phyloP scores from a whole-genome alignment of 2,888 invertebrate genomes.

The Margaritifera margaritifera region DNA sequence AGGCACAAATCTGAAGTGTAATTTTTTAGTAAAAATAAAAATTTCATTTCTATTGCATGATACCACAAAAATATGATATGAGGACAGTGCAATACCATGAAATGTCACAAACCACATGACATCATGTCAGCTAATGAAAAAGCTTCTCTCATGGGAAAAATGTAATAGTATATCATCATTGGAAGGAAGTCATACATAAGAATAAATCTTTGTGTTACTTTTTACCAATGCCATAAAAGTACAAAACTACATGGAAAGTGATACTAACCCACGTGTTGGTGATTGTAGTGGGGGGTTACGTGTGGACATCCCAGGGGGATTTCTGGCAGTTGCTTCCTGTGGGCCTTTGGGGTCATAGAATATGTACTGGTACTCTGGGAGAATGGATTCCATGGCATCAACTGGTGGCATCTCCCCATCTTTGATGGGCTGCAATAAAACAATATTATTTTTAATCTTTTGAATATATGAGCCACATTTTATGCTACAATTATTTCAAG shows the following conservation, averaged over 20 bases:
- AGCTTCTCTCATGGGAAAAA: no score
- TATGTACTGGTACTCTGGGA: slow-evolving; percentile 72
- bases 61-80: no score
- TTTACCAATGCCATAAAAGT: no score
- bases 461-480: not conserved
- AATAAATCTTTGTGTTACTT: no score
- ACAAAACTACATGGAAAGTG: not conserved
- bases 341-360: slow-evolving; percentile 57
- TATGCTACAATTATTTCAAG: not conserved
- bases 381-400: slow-evolving; percentile 64
- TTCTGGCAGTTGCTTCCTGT: slow-evolving; percentile 3
- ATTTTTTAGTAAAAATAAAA: no score
- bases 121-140: no score
- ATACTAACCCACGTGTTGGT: slow-evolving; percentile 2
- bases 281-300: not conserved
- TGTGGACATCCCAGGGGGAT: not conserved
- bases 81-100: no score
- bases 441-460: not conserved
- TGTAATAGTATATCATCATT: no score
- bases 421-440: slow-evolving; percentile 56
- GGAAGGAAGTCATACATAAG: no score
- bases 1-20: no score
- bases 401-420: slow-evolving; percentile 67
- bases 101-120: no score
- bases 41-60: no score